A percentile compares a stretch with the other conserved stretches of the same genome.
phyloP scores from a whole-genome alignment of 1,140 invertebrate species.

The Monochamus saltuarius region DNA sequence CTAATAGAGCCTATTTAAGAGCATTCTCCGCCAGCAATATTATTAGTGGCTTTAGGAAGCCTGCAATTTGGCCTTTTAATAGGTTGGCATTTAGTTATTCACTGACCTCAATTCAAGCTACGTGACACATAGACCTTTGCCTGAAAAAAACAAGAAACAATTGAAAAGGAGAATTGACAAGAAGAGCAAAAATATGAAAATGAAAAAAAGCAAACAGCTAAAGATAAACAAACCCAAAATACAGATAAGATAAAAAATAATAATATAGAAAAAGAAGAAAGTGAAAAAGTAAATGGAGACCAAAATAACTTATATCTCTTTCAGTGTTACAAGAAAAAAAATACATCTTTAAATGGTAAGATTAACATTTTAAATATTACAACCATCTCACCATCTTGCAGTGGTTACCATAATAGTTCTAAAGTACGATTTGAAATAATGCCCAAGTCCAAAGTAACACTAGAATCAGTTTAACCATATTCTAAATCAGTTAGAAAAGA shows the following conservation, averaged over 20 bases:
- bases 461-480: constrained; percentile 1
- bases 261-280: too few relatives aligned
- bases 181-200: not conserved
- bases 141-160: not conserved
- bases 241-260: not conserved
- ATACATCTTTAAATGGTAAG: not conserved
- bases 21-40: constrained; percentile 2
- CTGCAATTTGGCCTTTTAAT: constrained; percentile 3
- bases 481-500: not conserved
- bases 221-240: not conserved
- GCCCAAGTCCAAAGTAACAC: not conserved
- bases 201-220: not conserved
- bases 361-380: not conserved
- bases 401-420: not conserved
- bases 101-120: not conserved
- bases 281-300: too few relatives aligned
- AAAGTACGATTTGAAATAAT: not conserved
- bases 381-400: not conserved
- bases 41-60: constrained; percentile 1
- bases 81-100: not conserved
- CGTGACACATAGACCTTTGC: not conserved
- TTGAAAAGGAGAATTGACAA: not conserved
- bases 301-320: too few relatives aligned
- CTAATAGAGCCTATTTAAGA: constrained; percentile 1
- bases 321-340: too few relatives aligned